phyloP scores from a whole-genome alignment of 2,113 vertebrate genomes.

The Pungitius pungitius region DNA sequence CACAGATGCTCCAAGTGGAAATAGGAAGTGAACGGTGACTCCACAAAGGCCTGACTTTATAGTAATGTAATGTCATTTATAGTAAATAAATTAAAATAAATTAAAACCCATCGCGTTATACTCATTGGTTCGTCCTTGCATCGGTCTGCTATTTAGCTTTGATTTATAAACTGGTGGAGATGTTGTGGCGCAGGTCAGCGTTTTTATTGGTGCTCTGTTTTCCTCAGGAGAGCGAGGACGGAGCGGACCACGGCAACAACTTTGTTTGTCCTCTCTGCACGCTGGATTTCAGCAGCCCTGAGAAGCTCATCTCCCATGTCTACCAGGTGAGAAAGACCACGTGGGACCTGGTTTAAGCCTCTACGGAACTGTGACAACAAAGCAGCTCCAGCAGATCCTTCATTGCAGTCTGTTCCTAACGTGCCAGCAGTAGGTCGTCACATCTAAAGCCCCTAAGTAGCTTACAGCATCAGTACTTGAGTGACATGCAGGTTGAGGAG shows the following conservation, averaged over 20 bases:
- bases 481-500: conserved; percentile 13
- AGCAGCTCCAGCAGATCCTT: conserved; percentile 3
- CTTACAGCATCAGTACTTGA: not conserved
- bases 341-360: not conserved
- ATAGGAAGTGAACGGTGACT: not conserved
- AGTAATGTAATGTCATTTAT: too few relatives aligned
- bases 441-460: conserved; percentile 42
- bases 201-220: conserved; percentile 38
- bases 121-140: not conserved
- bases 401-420: conserved; percentile 10
- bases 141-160: not conserved
- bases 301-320: conserved; percentile 92
- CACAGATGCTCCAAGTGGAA: conserved; percentile 25
- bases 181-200: not conserved
- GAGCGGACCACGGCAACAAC: conserved; percentile 67
- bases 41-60: not conserved
- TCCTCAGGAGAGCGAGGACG: conserved; percentile 79
- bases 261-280: conserved; percentile 93
- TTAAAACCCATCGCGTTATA: not conserved
- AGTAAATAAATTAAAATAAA: not conserved
- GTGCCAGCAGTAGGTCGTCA: conserved; percentile 13
- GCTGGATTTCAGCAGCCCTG: conserved; percentile 90
- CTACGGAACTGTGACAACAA: conserved; percentile 7
- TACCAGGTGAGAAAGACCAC: conserved; percentile 87
- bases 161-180: not conserved